Conservation (phyloP, 2,888 invertebrate genomes). For the Catotricha subobsoleta region DNA sequence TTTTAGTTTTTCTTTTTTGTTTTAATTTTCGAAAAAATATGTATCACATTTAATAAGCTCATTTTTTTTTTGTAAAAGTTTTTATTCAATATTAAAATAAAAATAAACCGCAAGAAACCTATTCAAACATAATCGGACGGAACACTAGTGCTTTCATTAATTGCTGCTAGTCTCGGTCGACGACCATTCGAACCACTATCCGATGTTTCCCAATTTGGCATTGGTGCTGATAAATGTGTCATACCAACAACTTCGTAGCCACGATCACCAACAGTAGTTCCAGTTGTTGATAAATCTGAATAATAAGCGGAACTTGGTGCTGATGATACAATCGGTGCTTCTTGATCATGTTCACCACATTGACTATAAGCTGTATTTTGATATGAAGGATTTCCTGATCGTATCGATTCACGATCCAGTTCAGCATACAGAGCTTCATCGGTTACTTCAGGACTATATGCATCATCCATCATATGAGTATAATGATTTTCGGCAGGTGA, state of each 20-base stretch:
- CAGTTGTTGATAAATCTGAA: constrained; percentile 42
- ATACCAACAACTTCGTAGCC: constrained; percentile 43
- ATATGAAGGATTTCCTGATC: constrained; percentile 40
- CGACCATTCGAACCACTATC: constrained; percentile 20
- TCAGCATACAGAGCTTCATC: constrained; percentile 54
- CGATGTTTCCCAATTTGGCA: constrained; percentile 26
- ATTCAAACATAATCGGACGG: constrained; percentile 46
- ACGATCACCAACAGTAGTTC: constrained; percentile 31
- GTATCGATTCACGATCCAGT: constrained; percentile 39
- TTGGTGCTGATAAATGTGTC: constrained; percentile 32
- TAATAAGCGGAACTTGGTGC: constrained; percentile 61
- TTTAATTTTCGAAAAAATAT: too few species aligned
- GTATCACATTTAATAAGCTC: too few species aligned
- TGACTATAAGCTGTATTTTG: constrained; percentile 50
- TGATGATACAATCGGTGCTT: constrained; percentile 34
- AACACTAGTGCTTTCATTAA: constrained; percentile 38
- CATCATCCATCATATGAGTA: constrained; percentile 53
- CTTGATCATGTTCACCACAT: constrained; percentile 31
- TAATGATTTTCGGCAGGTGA: constrained; percentile 49
- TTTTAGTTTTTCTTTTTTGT: too few species aligned
- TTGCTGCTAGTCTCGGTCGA: constrained; percentile 31
- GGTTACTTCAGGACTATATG: constrained; percentile 32
- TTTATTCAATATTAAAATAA: too few species aligned
- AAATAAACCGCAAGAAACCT: too few species aligned
- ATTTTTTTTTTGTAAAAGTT: too few species aligned